These are phyloP conservation scores for Cirrhinus mrigala DNA, from an alignment of 2,797 vertebrate species.

Conservation along the genomic window DNA sequence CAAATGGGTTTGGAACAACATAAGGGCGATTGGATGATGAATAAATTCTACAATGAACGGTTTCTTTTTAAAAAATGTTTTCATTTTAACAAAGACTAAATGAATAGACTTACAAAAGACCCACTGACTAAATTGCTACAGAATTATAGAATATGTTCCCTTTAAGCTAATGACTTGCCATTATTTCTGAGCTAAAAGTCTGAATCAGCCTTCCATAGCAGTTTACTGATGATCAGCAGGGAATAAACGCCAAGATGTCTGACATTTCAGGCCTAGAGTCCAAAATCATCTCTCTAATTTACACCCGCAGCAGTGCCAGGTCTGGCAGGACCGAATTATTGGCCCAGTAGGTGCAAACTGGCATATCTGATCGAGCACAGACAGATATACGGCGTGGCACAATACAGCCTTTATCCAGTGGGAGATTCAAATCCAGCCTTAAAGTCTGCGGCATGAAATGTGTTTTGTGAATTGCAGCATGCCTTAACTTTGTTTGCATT, in stretches of 20 bases:
- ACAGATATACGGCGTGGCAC: slow-evolving; percentile 18
- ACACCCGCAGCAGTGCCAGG: slow-evolving; percentile 43
- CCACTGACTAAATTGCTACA: not conserved
- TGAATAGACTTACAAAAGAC: not conserved
- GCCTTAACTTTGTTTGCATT: slow-evolving; percentile 29
- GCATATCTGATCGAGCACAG: slow-evolving; percentile 17
- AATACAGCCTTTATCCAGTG: slow-evolving; percentile 4
- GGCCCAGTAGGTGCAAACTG: slow-evolving; percentile 25
- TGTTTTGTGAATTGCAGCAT: slow-evolving; percentile 1
- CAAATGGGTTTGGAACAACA: not conserved
- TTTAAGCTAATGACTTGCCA: not conserved
- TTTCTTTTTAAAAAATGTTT: not conserved
- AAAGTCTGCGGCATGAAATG: slow-evolving; percentile 20
- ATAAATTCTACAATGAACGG: not conserved
- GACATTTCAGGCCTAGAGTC: slow-evolving; percentile 31
- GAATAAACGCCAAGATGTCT: slow-evolving; percentile 29
- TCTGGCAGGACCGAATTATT: slow-evolving; percentile 30
- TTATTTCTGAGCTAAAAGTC: slow-evolving; percentile 10
- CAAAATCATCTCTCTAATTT: slow-evolving; percentile 40
- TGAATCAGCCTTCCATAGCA: slow-evolving; percentile 27
- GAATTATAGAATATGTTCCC: not conserved
- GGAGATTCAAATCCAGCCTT: not conserved
- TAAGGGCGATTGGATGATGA: not conserved
- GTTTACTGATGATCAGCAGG: slow-evolving; percentile 36
- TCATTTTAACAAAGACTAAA: not conserved